These are phyloP conservation scores for Vireo griseus DNA, from an alignment of 2,797 vertebrate species.

Conservation along the genomic window DNA sequence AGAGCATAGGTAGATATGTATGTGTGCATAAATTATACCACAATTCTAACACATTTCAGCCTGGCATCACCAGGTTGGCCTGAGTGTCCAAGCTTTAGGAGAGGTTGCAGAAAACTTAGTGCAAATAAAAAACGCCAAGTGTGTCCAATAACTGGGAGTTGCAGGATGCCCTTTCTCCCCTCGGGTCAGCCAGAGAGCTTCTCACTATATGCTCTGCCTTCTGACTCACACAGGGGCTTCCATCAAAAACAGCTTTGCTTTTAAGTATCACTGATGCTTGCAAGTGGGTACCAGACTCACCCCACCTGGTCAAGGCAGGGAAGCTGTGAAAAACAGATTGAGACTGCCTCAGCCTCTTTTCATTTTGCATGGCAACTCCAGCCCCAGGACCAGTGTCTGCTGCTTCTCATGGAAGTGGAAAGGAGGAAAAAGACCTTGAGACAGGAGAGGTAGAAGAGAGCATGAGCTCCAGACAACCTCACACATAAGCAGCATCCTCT, in stretches of 20 bases:
- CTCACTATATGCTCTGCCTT: background rate
- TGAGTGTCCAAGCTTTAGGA: background rate
- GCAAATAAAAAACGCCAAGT: background rate
- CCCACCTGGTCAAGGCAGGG: background rate
- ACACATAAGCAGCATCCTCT: background rate
- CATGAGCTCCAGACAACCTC: background rate
- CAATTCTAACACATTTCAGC: background rate
- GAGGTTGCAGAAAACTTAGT: background rate
- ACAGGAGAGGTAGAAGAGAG: background rate
- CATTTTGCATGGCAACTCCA: background rate
- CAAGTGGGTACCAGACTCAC: background rate
- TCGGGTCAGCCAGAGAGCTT: background rate
- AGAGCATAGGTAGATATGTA: fast-evolving
- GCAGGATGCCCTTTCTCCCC: background rate
- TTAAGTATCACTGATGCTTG: background rate
- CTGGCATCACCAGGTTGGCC: background rate
- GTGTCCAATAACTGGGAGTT: background rate
- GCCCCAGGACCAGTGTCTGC: background rate
- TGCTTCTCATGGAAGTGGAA: background rate
- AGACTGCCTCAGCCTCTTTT: background rate
- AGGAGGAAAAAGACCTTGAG: background rate
- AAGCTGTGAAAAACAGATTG: background rate
- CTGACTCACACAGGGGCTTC: background rate
- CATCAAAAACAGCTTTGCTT: background rate
- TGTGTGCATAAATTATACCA: background rate